Base-by-base conservation (phyloP, 2,113 vertebrate species). In the Tachysurus vachellii region DNA sequence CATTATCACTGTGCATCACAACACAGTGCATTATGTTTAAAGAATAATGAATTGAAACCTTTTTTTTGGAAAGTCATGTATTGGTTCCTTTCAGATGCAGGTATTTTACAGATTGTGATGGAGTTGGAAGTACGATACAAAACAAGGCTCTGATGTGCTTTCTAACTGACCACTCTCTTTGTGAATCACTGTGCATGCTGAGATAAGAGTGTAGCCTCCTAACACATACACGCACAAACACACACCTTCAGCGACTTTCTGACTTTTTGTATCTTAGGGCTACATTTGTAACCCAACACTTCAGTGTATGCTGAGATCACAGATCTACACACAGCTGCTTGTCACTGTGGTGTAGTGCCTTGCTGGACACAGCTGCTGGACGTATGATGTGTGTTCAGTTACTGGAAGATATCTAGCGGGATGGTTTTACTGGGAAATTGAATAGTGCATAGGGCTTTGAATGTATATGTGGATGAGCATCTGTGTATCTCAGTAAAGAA, bases 251-350 rank as follows among this genome's bases (percentile, higher is more conserved):
- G 26, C 14, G 68, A 84, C 76, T 26, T 56, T 17, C 31, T 80
- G 87, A 88, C 87, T 88, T 64, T 88, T 81, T 88, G 70, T 86
- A 21, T 88, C 80, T 89, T 86, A 68, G 21, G 70, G 54, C 26
- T 80, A 44, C 36, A 84, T 86, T 81, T 82, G 70, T 42, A 68
- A 77, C 21, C 50, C 31, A 80, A 71, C 14, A 64, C 61, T 70
- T 70, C 73, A 88, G 47, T 68, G 76, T 66, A 84, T 66, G 59
- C 21, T 83, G 14, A 56, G 76, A 59, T 84, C 81, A 56, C 36
- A 80, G 47, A 68, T 23, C 64, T 68, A 12, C 47, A 19, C 70
- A 50, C 47, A 9, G 47, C 73, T 70, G 28, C 66, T 47, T 83
- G 26, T 83, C 80, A 53, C 28, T 83, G 31, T 62, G n/a, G 64